A percentile compares a stretch with the other conserved stretches of the same genome.
Evolutionary conservation across 2,888 invertebrate species (phyloP).

Genomic region (Conistra vaccinii): DNA sequence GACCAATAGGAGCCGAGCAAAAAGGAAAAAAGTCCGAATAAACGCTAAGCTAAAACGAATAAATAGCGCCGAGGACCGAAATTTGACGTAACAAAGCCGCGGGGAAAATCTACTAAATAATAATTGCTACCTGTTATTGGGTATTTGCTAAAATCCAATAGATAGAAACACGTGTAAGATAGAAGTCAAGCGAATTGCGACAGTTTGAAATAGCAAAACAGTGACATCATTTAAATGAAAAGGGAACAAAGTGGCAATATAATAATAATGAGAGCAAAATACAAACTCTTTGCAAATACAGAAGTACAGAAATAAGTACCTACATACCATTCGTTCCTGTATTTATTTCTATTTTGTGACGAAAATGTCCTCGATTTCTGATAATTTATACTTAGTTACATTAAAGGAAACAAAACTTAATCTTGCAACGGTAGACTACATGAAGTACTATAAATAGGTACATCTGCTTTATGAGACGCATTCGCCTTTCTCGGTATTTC

Average conservation of each 20-base stretch:
- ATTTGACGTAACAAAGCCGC: background rate
- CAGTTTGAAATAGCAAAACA: conserved; percentile 21
- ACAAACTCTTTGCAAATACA: conserved; percentile 4
- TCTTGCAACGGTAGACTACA: conserved; percentile 24
- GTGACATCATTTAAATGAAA: conserved; percentile 20
- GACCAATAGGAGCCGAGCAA: too few relatives aligned
- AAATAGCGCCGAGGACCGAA: too few relatives aligned
- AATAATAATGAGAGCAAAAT: conserved; percentile 25
- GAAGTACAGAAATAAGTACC: background rate
- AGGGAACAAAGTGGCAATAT: conserved; percentile 23
- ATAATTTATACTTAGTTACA: conserved; percentile 9
- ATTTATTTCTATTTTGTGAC: conserved; percentile 1
- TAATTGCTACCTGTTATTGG: background rate
- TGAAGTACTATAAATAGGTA: conserved; percentile 39
- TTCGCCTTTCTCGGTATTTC: conserved; percentile 30
- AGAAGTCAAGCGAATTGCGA: conserved; percentile 3
- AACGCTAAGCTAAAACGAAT: too few relatives aligned
- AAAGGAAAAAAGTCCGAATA: too few relatives aligned
- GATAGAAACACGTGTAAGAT: background rate
- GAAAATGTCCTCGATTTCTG: conserved; percentile 5
- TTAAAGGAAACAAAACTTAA: conserved; percentile 20
- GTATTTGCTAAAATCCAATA: background rate
- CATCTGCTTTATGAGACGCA: conserved; percentile 19
- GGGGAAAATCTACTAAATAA: background rate
- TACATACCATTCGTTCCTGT: background rate